Evolutionary conservation across 1,140 invertebrate genomes (phyloP).

Genomic region (Drosophila jambulina): DNA sequence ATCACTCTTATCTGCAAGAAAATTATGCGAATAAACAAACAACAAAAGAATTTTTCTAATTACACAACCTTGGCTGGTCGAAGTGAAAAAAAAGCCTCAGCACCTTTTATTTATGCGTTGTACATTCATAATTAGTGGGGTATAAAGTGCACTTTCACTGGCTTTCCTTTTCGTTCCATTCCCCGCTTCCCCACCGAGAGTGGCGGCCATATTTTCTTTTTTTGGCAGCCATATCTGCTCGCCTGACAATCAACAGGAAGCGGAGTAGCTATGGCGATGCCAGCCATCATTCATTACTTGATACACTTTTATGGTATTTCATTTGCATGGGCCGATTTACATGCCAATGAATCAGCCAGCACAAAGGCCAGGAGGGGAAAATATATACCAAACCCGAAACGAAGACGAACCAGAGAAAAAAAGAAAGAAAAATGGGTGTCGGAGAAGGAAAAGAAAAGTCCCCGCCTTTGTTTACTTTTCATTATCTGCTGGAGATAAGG

Average conservation of each 20-base stretch:
- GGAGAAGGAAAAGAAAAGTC: conserved; percentile 33
- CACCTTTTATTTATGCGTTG: conserved; percentile 64
- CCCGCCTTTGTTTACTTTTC: conserved; percentile 75
- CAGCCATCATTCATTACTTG: conserved; percentile 55
- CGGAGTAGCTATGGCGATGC: background rate
- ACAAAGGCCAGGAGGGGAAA: conserved; percentile 8
- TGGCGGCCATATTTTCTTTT: conserved; percentile 20
- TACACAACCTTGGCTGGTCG: conserved; percentile 16
- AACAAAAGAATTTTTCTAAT: conserved; percentile 35
- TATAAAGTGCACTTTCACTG: conserved; percentile 48
- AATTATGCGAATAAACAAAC: conserved; percentile 51
- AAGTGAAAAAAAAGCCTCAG: background rate
- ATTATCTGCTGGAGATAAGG: conserved; percentile 68
- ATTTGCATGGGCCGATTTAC: conserved; percentile 66
- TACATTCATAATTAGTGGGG: conserved; percentile 70
- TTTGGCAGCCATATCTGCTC: conserved; percentile 35
- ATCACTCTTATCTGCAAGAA: conserved; percentile 41
- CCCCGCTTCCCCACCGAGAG: background rate
- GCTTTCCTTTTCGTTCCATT: background rate
- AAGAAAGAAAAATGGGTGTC: conserved; percentile 11
- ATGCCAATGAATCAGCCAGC: conserved; percentile 71
- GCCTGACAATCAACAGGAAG: conserved; percentile 27
- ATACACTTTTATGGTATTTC: conserved; percentile 57
- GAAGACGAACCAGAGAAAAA: background rate
- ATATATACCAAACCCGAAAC: conserved; percentile 6